Evolutionary conservation across 1,140 invertebrate genomes (phyloP).

Genomic region (Drosophila pseudoobscura): DNA sequence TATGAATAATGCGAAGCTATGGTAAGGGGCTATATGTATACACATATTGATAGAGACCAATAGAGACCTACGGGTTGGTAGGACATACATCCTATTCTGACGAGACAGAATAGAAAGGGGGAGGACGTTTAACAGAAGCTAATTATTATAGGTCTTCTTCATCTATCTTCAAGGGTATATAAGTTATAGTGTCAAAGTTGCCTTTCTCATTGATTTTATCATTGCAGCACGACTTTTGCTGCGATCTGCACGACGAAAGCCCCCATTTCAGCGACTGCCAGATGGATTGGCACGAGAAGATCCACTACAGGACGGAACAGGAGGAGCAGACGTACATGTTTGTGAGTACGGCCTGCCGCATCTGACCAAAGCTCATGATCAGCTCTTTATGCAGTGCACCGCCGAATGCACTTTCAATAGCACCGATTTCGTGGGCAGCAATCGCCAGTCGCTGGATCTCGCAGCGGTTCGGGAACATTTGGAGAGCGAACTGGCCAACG

Average conservation of each 20-base stretch:
- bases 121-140: no score
- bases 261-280: conserved; percentile 51
- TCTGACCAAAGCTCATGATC: no score
- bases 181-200: no score
- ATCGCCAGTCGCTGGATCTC: conserved; percentile 55
- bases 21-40: no score
- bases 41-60: no score
- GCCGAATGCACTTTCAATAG: conserved; percentile 60
- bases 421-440: conserved; percentile 43
- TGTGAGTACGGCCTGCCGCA: conserved; percentile 34
- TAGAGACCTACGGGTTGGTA: no score
- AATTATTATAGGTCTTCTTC: no score
- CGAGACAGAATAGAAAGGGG: no score
- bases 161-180: no score
- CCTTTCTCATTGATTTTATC: no score
- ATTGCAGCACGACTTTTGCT: conserved; percentile 66
- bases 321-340: conserved; percentile 60
- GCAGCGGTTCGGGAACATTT: conserved; percentile 38
- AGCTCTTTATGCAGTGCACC: conserved; percentile 39
- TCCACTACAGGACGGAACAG: conserved; percentile 44
- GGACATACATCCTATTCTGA: no score
- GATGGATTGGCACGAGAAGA: conserved; percentile 50
- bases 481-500: conserved; percentile 40
- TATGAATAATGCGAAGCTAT: no score
- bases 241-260: conserved; percentile 61